Base-by-base conservation (phyloP, 2,797 vertebrate genomes). In the Rhadinocentrus ornatus region DNA sequence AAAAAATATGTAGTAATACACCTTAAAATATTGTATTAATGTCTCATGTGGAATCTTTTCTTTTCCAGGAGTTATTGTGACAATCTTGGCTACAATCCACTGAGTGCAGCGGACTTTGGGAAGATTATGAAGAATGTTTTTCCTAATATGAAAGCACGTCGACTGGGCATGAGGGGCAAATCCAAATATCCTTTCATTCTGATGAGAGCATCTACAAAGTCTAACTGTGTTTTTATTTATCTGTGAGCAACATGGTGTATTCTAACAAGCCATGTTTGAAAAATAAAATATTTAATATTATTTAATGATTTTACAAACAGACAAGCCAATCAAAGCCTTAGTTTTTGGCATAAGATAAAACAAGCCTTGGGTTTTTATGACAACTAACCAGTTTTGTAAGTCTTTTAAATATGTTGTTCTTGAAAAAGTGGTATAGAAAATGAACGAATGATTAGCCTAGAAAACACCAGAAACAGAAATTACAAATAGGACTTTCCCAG, bases 41-140 rank as follows among this genome's bases (percentile, higher is more conserved):
- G 0, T 62, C 15, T 70, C 0, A 41, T 1, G 20, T 1, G 9
- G 26, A 32, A 32, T 66, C 3, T 73, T 56, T 56, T 84, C n/a
- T 86, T 54, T 94, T 94, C 48, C 92, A 99, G 98, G 95, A 98
- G 97, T 93, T 99, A 99, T 94, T 99, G 98, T 95, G 98, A 99
- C 96, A 99, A 99, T 97, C 97, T 99, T 66, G 97, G 96, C 93
- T 99, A 99, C 93, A 98, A 99, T 87, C 96, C 97, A 79, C 95
- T 99, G 94, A 99, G 98, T 92, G 97, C 98, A 83, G 98, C 98
- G 90, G 98, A 99, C 94, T 99, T 99, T 84, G 98, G 98, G 83
- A 99, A 99, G 94, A 99, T 99, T 86, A 99, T 99, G 98, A 99
- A 99, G 93, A 99, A 99, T 60, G 97, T 99, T 86, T 99, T 99